phyloP scores from a whole-genome alignment of 1,140 invertebrate species.

The Heliconius congener region DNA sequence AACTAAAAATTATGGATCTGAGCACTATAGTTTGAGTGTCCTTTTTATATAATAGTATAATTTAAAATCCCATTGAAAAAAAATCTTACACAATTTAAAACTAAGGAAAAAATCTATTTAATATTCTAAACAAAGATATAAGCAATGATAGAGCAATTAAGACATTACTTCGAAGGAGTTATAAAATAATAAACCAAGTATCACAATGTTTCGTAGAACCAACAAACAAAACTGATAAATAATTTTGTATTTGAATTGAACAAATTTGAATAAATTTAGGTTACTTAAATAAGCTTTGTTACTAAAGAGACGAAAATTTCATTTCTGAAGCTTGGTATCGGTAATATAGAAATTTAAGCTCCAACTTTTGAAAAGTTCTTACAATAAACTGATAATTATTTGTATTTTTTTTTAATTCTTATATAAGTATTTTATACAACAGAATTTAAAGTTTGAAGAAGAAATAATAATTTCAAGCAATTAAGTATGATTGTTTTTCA shows the following conservation, averaged over 20 bases:
- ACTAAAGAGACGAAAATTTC: neutral
- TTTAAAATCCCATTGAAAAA: too few species aligned
- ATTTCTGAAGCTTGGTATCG: neutral
- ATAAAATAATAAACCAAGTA: slow-evolving; percentile 34
- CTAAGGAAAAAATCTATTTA: neutral
- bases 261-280: neutral
- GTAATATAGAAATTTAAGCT: neutral
- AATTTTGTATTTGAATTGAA: slow-evolving; percentile 28
- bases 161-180: slow-evolving; percentile 19
- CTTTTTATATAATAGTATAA: too few species aligned
- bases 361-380: too few species aligned
- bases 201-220: slow-evolving; percentile 19
- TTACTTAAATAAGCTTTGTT: neutral
- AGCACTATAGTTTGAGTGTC: too few species aligned
- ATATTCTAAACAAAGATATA: neutral
- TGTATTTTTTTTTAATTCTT: too few species aligned
- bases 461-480: too few species aligned
- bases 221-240: slow-evolving; percentile 31
- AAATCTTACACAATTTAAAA: neutral
- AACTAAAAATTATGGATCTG: too few species aligned
- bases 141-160: slow-evolving; percentile 21
- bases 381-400: too few species aligned
- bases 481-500: too few species aligned
- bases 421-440: too few species aligned
- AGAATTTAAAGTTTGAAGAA: too few species aligned